phyloP scores from a whole-genome alignment of 2,113 vertebrate species.

The Sinocyclocheilus rhinocerous region DNA sequence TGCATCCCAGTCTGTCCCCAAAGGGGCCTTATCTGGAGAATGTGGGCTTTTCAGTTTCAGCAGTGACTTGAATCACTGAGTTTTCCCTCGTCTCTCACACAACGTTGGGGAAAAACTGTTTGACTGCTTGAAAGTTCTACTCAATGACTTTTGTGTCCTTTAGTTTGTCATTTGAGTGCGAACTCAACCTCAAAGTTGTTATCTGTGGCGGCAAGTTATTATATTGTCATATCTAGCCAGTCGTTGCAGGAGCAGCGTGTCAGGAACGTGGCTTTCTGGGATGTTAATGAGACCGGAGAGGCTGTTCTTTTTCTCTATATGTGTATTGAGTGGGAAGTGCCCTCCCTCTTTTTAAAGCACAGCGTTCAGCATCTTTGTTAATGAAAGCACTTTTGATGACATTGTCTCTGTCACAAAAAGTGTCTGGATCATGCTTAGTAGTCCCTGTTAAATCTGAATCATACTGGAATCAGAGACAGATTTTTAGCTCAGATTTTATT shows the following conservation, averaged over 20 bases:
- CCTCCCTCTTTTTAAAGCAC: background rate
- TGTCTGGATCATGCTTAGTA: slow-evolving; percentile 13
- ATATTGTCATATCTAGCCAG: slow-evolving; percentile 2
- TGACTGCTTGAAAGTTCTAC: background rate
- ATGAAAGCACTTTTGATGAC: slow-evolving; percentile 32
- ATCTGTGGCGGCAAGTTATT: slow-evolving; percentile 8
- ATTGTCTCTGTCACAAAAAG: background rate
- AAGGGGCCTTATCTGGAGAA: background rate
- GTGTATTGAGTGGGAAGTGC: background rate
- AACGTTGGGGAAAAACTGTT: background rate
- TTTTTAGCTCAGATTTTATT: background rate
- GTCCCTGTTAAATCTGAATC: background rate
- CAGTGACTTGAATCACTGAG: slow-evolving; percentile 9
- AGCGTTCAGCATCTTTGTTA: slow-evolving; percentile 44
- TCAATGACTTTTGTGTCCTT: background rate
- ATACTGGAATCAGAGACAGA: background rate
- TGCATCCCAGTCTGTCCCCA: background rate
- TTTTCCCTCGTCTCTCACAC: background rate
- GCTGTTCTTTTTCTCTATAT: background rate
- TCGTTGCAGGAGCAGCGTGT: background rate
- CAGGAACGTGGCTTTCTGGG: background rate
- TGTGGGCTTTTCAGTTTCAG: background rate
- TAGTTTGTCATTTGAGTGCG: slow-evolving; percentile 5
- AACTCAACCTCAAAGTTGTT: slow-evolving; percentile 2
- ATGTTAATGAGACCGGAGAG: slow-evolving; percentile 9